phyloP scores from a whole-genome alignment of 2,888 invertebrate genomes.

The Rhagonycha lutea region DNA sequence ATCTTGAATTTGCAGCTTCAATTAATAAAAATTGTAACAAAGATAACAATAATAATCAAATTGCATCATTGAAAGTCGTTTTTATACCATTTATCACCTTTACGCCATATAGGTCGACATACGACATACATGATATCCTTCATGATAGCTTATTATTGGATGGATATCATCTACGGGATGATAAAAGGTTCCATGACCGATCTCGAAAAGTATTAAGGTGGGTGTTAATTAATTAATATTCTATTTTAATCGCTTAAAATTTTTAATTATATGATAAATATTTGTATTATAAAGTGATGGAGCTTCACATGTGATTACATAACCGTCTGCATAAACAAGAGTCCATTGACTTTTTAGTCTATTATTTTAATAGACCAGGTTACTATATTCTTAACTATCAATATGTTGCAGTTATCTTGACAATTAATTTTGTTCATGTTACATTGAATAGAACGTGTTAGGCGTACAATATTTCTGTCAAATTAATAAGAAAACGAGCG shows the following conservation, averaged over 20 bases:
- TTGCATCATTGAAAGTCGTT: not conserved
- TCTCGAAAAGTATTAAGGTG: no score
- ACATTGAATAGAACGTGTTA: constrained; percentile 6
- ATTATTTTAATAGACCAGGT: constrained; percentile 4
- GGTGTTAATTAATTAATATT: no score
- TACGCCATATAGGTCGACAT: no score
- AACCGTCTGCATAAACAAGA: constrained; percentile 7
- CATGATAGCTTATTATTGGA: no score
- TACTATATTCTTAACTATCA: constrained; percentile 2
- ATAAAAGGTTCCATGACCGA: no score
- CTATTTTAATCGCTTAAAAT: not conserved
- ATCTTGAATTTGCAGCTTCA: not conserved
- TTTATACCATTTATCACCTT: no score
- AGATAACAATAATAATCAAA: not conserved
- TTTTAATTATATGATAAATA: not conserved
- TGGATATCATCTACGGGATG: no score
- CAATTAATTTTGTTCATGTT: constrained; percentile 11
- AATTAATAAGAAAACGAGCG: not conserved
- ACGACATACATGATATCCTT: no score
- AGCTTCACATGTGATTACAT: not conserved
- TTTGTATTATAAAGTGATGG: not conserved
- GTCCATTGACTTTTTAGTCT: constrained; percentile 12
- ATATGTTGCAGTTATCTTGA: constrained; percentile 10
- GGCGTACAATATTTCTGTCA: constrained; percentile 5
- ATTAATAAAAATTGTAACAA: not conserved